A percentile compares a stretch with the other conserved stretches of the same genome.
These are phyloP conservation scores for Plotosus lineatus DNA, from an alignment of 2,113 vertebrate genomes.

Conservation along the genomic window DNA sequence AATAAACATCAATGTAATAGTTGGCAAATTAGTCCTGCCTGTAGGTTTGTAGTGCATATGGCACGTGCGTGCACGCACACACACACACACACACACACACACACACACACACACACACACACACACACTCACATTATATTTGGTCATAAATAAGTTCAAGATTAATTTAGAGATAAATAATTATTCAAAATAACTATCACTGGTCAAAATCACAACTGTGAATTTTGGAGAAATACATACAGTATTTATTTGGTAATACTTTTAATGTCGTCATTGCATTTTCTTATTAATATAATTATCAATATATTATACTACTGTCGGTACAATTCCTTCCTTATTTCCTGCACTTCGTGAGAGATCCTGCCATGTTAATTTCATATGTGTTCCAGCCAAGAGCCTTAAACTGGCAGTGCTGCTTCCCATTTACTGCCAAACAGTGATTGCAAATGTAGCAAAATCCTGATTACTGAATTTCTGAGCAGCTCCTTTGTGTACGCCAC, in stretches of 20 bases:
- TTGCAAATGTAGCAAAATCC: slow-evolving; percentile 73
- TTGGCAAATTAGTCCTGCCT: no score
- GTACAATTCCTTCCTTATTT: slow-evolving; percentile 49
- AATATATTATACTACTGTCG: no score
- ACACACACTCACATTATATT: neutral
- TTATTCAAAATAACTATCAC: neutral
- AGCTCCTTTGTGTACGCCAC: slow-evolving; percentile 57
- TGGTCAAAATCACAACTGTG: neutral
- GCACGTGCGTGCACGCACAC: no score
- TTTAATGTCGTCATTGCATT: slow-evolving; percentile 54
- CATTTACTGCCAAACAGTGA: slow-evolving; percentile 64
- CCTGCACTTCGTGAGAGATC: slow-evolving; percentile 58
- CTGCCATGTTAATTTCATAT: slow-evolving; percentile 72
- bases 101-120: no score
- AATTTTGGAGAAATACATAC: neutral
- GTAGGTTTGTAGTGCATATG: no score
- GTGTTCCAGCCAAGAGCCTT: slow-evolving; percentile 56
- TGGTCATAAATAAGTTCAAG: neutral
- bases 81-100: no score
- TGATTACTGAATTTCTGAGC: slow-evolving; percentile 72
- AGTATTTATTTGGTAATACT: slow-evolving; percentile 25
- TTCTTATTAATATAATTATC: no score
- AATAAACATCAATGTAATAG: no score
- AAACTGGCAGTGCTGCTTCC: slow-evolving; percentile 56
- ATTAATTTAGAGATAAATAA: neutral